Conservation (phyloP, 2,888 invertebrate species). For the Gonocerus acuteangulatus region DNA sequence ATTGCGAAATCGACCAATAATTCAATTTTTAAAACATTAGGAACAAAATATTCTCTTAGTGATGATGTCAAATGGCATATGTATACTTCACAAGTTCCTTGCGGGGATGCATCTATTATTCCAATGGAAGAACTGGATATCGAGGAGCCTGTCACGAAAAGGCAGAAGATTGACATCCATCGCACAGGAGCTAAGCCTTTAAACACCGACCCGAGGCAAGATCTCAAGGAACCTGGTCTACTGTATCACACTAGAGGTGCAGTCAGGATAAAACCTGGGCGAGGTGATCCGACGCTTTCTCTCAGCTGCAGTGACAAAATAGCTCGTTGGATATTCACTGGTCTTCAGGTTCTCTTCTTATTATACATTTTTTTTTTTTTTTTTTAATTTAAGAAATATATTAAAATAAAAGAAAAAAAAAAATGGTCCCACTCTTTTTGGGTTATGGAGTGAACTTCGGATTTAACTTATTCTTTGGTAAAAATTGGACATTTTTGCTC, state of each 20-base stretch:
- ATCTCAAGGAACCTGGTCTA: conserved; percentile 51
- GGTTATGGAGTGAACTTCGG: too few relatives aligned
- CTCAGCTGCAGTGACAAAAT: conserved; percentile 93
- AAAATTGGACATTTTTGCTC: too few relatives aligned
- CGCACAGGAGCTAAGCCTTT: conserved; percentile 89
- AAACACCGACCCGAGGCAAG: conserved; percentile 49
- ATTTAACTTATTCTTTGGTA: too few relatives aligned
- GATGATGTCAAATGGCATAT: conserved; percentile 65
- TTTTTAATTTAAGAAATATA: too few relatives aligned
- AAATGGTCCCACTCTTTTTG: neutral
- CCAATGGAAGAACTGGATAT: conserved; percentile 43
- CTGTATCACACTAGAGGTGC: conserved; percentile 60
- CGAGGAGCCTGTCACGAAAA: conserved; percentile 2
- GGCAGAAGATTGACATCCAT: conserved; percentile 45
- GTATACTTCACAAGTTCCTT: conserved; percentile 79
- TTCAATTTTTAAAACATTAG: conserved; percentile 38
- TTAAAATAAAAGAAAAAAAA: neutral
- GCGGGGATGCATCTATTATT: conserved; percentile 88
- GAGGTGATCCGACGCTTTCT: conserved; percentile 80
- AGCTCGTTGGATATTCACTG: conserved; percentile 77
- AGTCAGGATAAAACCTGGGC: conserved; percentile 52
- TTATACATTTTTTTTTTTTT: too few relatives aligned
- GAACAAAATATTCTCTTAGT: conserved; percentile 48
- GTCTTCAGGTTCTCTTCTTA: conserved; percentile 62
- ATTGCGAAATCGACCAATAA: conserved; percentile 41